phyloP scores from a whole-genome alignment of 2,888 invertebrate genomes.

The Apotomis betuletana region DNA sequence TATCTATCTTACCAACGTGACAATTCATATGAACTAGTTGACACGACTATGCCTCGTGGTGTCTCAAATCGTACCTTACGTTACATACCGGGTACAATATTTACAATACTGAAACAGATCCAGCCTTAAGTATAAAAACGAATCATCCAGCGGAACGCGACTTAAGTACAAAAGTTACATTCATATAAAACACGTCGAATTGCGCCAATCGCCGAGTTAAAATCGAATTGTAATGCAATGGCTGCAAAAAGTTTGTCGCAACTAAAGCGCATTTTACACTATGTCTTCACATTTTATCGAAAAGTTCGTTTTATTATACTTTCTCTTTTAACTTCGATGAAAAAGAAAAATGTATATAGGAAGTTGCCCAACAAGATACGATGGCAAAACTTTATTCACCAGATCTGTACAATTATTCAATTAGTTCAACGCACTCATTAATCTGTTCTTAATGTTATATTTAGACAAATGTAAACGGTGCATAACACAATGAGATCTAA shows the following conservation, averaged over 20 bases:
- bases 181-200: slow-evolving; percentile 32
- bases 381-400: too few species aligned
- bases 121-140: slow-evolving; percentile 32
- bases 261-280: neutral
- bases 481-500: neutral
- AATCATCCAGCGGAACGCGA: slow-evolving; percentile 6
- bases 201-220: neutral
- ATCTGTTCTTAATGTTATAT: neutral
- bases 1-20: slow-evolving; percentile 23
- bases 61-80: neutral
- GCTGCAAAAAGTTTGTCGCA: neutral
- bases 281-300: too few species aligned
- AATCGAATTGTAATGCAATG: slow-evolving; percentile 5
- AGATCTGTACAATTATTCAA: slow-evolving; percentile 23
- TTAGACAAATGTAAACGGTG: neutral
- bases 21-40: slow-evolving; percentile 26
- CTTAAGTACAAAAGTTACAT: slow-evolving; percentile 35
- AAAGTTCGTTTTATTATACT: too few species aligned
- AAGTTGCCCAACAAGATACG: too few species aligned
- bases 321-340: too few species aligned
- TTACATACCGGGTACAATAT: slow-evolving; percentile 13
- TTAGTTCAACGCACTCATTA: too few species aligned
- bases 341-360: too few species aligned
- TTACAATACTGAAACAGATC: slow-evolving; percentile 16
- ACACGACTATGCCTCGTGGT: slow-evolving; percentile 1